Base-by-base conservation (phyloP, 2,113 vertebrate species). In the Dicaeum eximium region DNA sequence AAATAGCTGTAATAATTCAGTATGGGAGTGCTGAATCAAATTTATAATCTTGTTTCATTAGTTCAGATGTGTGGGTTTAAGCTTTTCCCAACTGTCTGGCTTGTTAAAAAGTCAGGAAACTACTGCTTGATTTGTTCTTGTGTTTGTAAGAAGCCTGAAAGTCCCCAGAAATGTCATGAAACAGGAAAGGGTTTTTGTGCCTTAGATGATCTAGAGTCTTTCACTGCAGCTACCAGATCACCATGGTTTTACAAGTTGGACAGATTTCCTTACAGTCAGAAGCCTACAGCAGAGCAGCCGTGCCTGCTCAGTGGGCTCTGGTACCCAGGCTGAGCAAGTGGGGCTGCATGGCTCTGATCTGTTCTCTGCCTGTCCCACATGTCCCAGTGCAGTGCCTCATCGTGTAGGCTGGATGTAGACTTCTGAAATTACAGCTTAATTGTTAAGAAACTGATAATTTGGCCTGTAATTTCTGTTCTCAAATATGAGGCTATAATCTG, bases 341-440 rank as follows among this genome's bases (percentile, higher is more conserved):
- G 19, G 2, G 27, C 31, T 48, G 25, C 0, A 0, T 8, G 40
- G 14, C n/a, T 4, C 38, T n/a, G 31, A 37, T 28, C 31, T 53
- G 5, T 11, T 44, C 54, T 17, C 13, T n/a, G 53, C 48, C 27
- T 50, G 25, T 20, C 35, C 38, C 33, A 16, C 4, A 0, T 2
- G 1, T n/a, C 65, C 21, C 18, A 27, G 6, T 2, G 12, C 38
- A 44, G 44, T 1, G 1, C 40, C 3, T 19, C 4, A 0, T 15
- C 25, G 7, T 13, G 50, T 21, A 44, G 60, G 58, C 33, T 53
- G 33, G 13, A n/a, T 20, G 19, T 1, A 38, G 40, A 8, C 20
- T 65, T 75, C 33, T 57, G 58, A 73, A 91, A 45, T 15, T 48
- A 2, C 38, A 30, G 6, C 5, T 38, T 54, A 21, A 30, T 27